Conservation (phyloP, 2,113 vertebrate species). For the Burhinus oedicnemus region DNA sequence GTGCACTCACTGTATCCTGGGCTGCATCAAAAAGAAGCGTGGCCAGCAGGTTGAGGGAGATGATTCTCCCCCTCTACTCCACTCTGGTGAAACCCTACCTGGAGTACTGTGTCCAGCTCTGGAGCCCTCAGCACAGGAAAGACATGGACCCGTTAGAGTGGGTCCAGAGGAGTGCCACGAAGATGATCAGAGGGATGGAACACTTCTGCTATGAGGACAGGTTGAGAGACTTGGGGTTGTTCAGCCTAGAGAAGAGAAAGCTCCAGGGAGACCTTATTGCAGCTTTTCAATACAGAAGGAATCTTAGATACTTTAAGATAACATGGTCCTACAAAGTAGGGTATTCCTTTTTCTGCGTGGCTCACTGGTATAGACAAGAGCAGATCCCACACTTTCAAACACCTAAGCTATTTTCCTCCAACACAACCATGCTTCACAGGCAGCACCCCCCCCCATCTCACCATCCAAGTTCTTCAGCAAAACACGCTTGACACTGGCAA, state of each 20-base stretch:
- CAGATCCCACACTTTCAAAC: neutral
- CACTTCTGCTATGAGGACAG: neutral
- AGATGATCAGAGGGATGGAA: neutral
- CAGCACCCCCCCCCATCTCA: neutral
- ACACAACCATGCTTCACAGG: neutral
- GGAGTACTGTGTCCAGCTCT: neutral
- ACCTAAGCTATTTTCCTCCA: neutral
- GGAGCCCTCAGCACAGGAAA: neutral
- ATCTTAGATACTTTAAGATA: neutral
- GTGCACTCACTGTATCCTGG: rapidly evolving
- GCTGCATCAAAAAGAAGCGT: neutral
- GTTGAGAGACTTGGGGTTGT: neutral
- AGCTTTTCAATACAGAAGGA: neutral
- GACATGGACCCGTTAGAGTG: neutral
- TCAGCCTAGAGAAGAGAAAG: neutral
- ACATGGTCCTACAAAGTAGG: neutral
- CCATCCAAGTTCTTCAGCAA: neutral
- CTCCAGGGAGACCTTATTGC: neutral
- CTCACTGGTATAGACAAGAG: neutral
- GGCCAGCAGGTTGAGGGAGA: neutral
- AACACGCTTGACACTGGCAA: neutral
- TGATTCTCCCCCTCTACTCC: neutral
- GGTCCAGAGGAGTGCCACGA: no score
- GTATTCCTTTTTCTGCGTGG: neutral
- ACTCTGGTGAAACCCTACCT: neutral